These are phyloP conservation scores for Crocodylus rhombifer DNA, from an alignment of 2,797 vertebrate species.

Conservation along the genomic window DNA sequence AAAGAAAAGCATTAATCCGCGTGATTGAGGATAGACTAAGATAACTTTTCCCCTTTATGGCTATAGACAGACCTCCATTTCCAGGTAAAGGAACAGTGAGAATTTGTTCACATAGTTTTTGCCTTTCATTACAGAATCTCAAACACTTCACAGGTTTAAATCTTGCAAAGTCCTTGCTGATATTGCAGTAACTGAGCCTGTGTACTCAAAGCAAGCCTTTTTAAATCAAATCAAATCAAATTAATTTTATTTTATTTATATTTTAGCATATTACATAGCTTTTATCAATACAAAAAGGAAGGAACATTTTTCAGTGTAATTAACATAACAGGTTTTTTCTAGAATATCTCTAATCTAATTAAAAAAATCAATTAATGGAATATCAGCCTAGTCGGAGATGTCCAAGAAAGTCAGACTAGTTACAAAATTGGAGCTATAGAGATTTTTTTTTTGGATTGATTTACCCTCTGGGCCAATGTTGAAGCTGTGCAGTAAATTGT, in stretches of 20 bases:
- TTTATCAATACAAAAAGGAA: background rate
- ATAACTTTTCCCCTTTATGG: background rate
- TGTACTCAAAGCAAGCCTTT: background rate
- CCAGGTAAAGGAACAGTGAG: background rate
- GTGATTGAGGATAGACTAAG: accelerated
- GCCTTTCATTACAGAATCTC: background rate
- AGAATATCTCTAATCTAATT: background rate
- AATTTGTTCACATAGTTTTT: background rate
- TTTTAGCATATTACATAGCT: background rate
- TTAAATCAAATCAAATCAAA: background rate
- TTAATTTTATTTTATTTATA: background rate
- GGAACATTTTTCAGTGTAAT: background rate
- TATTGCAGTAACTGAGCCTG: background rate
- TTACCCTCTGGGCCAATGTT: background rate
- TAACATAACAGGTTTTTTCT: background rate
- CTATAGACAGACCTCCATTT: background rate
- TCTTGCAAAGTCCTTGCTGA: background rate
- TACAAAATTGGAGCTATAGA: background rate
- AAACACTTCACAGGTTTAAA: accelerated
- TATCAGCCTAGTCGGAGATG: background rate
- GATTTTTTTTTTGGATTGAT: background rate
- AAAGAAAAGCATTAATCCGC: background rate
- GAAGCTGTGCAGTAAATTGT: background rate
- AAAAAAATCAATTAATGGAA: background rate
- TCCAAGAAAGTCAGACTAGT: background rate